Percentiles rank a stretch among this genome's conserved stretches.
phyloP scores from a whole-genome alignment of 1,140 invertebrate species.

The Brachionus plicatilis region DNA sequence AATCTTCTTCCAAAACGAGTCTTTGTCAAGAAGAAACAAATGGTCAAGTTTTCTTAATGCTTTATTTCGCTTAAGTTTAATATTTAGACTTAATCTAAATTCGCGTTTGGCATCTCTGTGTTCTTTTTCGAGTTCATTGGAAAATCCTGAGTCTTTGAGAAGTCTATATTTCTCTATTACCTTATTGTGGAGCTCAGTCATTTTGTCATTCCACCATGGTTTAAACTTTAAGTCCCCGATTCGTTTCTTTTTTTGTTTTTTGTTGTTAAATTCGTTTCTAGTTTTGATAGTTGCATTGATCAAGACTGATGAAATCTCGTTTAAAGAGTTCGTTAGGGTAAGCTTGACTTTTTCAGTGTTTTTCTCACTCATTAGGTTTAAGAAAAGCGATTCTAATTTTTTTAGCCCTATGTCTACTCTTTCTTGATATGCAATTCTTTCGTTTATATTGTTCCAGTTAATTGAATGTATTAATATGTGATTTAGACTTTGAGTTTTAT shows the following conservation, averaged over 20 bases:
- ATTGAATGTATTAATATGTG: neutral
- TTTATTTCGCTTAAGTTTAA: neutral
- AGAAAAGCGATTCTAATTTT: neutral
- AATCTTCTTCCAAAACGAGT: neutral
- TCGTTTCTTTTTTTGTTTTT: conserved; percentile 7
- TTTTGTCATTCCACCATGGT: neutral
- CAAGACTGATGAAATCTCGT: neutral
- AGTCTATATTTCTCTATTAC: conserved; percentile 6
- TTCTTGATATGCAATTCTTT: neutral
- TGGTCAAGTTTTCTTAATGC: neutral
- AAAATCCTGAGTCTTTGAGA: neutral
- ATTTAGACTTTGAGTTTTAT: neutral
- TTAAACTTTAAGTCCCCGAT: neutral
- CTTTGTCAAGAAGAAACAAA: neutral
- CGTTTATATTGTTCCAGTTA: neutral
- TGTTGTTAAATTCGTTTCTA: neutral
- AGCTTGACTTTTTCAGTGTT: neutral
- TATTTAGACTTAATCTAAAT: conserved; percentile 11
- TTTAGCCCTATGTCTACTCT: neutral
- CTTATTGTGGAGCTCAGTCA: neutral
- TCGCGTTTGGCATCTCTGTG: neutral
- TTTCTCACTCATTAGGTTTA: neutral
- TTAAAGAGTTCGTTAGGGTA: neutral
- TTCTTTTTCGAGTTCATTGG: conserved; percentile 3
- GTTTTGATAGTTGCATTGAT: neutral